phyloP scores from a whole-genome alignment of 2,113 vertebrate species.

The Lethenteron camtschaticum region DNA sequence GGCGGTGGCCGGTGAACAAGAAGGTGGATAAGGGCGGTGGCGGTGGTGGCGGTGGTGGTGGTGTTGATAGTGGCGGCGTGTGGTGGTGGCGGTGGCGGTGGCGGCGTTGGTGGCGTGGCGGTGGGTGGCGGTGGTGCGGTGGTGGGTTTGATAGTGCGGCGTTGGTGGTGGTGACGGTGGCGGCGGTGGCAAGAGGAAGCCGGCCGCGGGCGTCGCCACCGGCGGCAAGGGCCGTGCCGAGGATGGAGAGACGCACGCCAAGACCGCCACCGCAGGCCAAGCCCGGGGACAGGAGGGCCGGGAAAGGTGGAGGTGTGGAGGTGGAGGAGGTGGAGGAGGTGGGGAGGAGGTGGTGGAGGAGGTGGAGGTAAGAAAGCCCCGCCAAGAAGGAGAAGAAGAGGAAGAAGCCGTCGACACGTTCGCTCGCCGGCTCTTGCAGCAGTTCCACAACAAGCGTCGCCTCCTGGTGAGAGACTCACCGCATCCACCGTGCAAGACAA shows the following conservation, averaged over 20 bases:
- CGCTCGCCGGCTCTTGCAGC: constrained; percentile 41
- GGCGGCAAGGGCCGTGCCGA: constrained; percentile 18
- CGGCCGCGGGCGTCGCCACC: constrained; percentile 8
- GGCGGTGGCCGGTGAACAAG: too few species aligned
- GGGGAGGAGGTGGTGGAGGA: constrained; percentile 28
- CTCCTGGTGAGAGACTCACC: constrained; percentile 49
- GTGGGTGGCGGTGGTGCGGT: too few species aligned
- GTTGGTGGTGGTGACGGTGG: too few species aligned
- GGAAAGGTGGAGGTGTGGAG: constrained; percentile 21
- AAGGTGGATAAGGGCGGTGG: too few species aligned
- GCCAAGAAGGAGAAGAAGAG: constrained; percentile 68
- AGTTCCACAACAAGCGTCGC: constrained; percentile 70
- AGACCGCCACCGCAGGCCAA: constrained; percentile 37
- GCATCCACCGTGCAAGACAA: too few species aligned
- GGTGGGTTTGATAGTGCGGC: too few species aligned
- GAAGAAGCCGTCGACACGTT: constrained; percentile 33
- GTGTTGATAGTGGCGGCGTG: too few species aligned
- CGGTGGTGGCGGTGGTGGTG: too few species aligned
- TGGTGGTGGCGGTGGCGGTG: too few species aligned
- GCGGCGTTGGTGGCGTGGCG: too few species aligned
- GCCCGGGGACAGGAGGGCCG: constrained; percentile 36
- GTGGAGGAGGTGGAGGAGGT: constrained; percentile 26
- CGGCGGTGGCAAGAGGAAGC: too few species aligned
- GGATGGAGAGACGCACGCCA: constrained; percentile 19
- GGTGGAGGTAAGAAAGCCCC: constrained; percentile 34